Conservation (phyloP, 2,797 vertebrate species). For the Peromyscus eremicus region DNA sequence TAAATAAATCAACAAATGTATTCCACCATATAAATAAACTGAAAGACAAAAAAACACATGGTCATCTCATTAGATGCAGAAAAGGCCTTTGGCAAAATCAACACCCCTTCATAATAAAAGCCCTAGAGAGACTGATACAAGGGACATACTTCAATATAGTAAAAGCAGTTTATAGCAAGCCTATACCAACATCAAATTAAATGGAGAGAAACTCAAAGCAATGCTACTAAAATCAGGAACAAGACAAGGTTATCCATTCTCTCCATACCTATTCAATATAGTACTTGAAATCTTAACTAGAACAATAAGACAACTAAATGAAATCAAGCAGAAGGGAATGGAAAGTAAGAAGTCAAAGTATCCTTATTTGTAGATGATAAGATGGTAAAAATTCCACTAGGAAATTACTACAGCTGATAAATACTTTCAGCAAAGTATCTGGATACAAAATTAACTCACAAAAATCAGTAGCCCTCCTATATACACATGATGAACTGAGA, state of each 20-base stretch:
- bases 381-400: not conserved
- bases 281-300: not conserved
- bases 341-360: not conserved
- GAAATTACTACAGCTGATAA: not conserved
- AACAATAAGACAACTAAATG: not conserved
- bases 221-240: too few species aligned
- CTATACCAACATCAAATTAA: not conserved
- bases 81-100: too few species aligned
- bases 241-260: too few species aligned
- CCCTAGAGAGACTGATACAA: too few species aligned
- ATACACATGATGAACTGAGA: not conserved
- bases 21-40: too few species aligned
- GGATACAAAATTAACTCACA: not conserved
- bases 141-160: too few species aligned
- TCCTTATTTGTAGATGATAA: not conserved
- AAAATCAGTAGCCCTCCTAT: not conserved
- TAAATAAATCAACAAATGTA: too few species aligned
- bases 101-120: too few species aligned
- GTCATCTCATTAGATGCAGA: too few species aligned
- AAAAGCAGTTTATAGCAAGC: not conserved
- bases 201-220: not conserved
- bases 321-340: not conserved
- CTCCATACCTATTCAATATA: too few species aligned
- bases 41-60: too few species aligned
- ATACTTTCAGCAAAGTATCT: not conserved